Base-by-base conservation (phyloP, 2,888 invertebrate species). In the Parthenolecanium corni region DNA sequence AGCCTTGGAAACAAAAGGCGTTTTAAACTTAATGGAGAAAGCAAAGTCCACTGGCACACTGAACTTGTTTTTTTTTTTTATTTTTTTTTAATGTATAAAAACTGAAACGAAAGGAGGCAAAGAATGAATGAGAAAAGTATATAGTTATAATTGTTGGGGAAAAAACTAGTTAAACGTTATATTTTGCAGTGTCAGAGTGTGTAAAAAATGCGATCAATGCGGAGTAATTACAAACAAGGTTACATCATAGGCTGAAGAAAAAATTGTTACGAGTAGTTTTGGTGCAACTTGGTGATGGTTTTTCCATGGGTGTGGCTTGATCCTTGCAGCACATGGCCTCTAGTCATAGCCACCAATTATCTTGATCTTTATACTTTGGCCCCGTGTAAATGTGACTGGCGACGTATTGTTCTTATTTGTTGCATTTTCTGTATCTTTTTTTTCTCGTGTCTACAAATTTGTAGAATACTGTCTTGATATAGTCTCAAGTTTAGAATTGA, bases 211-310 rank as follows among this genome's bases (percentile, higher is more conserved):
- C 53, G 53, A 31, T 9, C 31, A 31, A 31, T 31, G 9, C 9
- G 31, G 31, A 53, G 53, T 40, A 53, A 53, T 53, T 53, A 53
- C 53, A 53, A 21, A 38, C 31, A 5, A 16, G 25, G 53, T 53
- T 53, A 53, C 53, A 21, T 53, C 53, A 53, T 40, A 38, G 21
- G 21, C 40, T n/a, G 21, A 53, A 40, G 40, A 53, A 31, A 31
- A 53, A 53, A 53, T 36, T 53, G 40, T 53, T 53, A 53, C 53
- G 53, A 53, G 53, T 38, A 53, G 53, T 53, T 53, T 52, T 21
- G 53, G 53, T 53, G 53, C 53, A 53, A 53, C 53, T 53, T 53
- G 36, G 40, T 23, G 31, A 31, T 6, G 4, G 4, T 31, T 31
- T 31, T 9, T 53, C 40, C n/a, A 40, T 40, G 40, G 53, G 53